Conservation (phyloP, 2,113 vertebrate genomes). For the Hippocampus abdominalis region DNA sequence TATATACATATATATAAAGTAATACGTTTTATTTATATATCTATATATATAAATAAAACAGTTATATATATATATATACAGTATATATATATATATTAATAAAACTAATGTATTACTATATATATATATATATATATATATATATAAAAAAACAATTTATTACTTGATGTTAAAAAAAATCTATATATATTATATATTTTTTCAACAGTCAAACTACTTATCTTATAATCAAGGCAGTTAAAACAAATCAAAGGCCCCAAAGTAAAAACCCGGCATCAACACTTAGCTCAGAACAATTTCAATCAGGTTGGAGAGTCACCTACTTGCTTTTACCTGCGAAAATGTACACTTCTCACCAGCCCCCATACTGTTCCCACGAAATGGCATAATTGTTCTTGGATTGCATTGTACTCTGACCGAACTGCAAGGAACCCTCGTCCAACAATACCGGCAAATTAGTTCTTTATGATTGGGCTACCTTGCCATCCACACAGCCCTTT, state of each 20-base stretch:
- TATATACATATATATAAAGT: no score
- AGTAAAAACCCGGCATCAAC: neutral
- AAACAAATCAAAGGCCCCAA: slow-evolving; percentile 5
- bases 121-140: no score
- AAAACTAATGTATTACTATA: no score
- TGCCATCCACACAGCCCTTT: slow-evolving; percentile 73
- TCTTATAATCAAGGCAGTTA: neutral
- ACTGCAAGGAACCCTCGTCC: slow-evolving; percentile 73
- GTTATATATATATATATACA: no score
- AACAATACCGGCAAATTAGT: slow-evolving; percentile 79
- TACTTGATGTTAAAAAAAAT: no score
- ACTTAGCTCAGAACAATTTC: neutral
- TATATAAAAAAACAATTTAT: no score
- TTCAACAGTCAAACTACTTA: neutral
- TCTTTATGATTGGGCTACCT: slow-evolving; percentile 76
- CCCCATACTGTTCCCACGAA: slow-evolving; percentile 76
- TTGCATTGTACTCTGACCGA: slow-evolving; percentile 72
- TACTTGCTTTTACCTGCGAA: slow-evolving; percentile 65
- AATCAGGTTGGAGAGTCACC: neutral
- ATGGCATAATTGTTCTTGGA: slow-evolving; percentile 77
- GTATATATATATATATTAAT: no score
- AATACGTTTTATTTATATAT: no score
- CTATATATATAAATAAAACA: no score
- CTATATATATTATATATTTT: neutral
- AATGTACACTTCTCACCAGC: slow-evolving; percentile 68